A percentile compares a stretch with the other conserved stretches of the same genome.
Conservation (phyloP, 2,888 invertebrate species). For the Drosophila formosana region DNA sequence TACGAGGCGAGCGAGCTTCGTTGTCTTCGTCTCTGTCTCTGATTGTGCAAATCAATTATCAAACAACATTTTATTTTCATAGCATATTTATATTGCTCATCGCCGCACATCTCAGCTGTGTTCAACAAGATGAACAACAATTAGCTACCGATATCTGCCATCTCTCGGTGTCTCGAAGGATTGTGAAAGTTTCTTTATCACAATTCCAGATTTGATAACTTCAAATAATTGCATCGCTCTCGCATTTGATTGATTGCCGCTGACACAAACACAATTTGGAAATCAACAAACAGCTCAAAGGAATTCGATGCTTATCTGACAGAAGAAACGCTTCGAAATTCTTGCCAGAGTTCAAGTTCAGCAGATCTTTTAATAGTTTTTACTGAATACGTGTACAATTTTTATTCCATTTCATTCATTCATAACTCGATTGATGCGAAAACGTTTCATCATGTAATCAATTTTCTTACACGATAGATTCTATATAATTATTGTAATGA, state of each 20-base stretch:
- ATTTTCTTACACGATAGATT: background rate
- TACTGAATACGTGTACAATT: background rate
- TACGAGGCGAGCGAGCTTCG: constrained; percentile 3
- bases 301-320: background rate
- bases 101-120: background rate
- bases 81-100: background rate
- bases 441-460: background rate
- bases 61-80: constrained; percentile 15
- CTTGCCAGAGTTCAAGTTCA: background rate
- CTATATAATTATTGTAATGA: background rate
- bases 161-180: constrained; percentile 12
- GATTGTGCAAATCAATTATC: constrained; percentile 38
- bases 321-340: background rate
- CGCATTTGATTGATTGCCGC: background rate
- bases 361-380: background rate
- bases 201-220: constrained; percentile 11
- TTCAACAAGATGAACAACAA: constrained; percentile 7
- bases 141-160: constrained; percentile 6
- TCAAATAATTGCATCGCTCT: background rate
- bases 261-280: background rate
- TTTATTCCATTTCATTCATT: background rate
- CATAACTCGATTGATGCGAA: too few relatives aligned
- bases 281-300: background rate
- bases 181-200: constrained; percentile 26
- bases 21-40: background rate